Evolutionary conservation across 2,797 vertebrate genomes (phyloP), one percentile per base, ranked within the genome.

Genomic region (Margarornis squamiger): DNA sequence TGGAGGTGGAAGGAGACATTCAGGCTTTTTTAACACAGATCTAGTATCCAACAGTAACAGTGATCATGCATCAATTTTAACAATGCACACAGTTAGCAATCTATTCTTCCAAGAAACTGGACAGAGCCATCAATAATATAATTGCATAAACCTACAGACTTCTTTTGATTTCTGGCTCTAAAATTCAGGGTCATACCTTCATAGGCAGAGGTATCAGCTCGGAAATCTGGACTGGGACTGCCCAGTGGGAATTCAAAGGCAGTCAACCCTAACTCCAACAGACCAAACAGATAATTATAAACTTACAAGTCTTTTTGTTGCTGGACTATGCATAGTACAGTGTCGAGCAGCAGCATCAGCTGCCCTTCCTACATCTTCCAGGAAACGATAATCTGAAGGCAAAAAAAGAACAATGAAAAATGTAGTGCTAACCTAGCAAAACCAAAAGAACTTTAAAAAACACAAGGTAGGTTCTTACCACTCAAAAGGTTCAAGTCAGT

Each of bases 311-410:
- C 96, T 98, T 89, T 95, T 98, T 46, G 93, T 93, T 68, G 90
- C 71, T 20, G 97, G 96, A 80, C 85, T 96, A 58, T 97, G 97
- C 80, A 98, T 65, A 32, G 98, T 94, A 39, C 32, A 14, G 90
- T 99, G 98, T 97, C 99, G 98, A 92, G 96, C 98, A 90, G 99
- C 97, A 30, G 98, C 86, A 67, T 99, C 99, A 43, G 98, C 98
- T 94, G 99, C 97, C 88, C 99, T 98, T 73, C 98, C 98, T 1
- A 98, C 98, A 43, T 99, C 99, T 98, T 99, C 99, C 93, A 99
- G 97, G 92, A 99, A 99, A 86, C 99, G 98, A 97, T 99, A 99
- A 98, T 99, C 99, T 99, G 82, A 74, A 93, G 36, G 78, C 65
- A 45, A 75, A 89, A 54, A 88, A 32, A 86, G 38, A 63, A 88